These are phyloP conservation scores for Plectrocnemia conspersa DNA, from an alignment of 1,140 invertebrate species.

Conservation along the genomic window DNA sequence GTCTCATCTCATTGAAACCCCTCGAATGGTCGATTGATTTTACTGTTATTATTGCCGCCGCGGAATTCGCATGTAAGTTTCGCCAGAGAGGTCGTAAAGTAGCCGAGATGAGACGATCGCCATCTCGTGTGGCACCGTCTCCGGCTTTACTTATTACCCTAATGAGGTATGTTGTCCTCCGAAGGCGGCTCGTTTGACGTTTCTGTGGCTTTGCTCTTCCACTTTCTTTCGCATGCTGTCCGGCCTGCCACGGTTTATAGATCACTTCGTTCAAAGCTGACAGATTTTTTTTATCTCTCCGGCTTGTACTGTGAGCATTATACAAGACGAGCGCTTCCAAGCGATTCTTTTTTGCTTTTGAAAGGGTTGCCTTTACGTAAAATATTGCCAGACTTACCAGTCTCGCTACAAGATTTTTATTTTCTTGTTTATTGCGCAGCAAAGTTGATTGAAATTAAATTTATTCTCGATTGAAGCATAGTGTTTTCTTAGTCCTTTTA, in stretches of 20 bases:
- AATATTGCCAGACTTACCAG: no score
- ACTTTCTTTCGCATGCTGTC: not conserved
- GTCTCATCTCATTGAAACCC: not conserved
- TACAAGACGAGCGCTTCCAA: no score
- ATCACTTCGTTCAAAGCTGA: not conserved
- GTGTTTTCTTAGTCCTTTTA: no score
- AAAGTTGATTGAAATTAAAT: no score
- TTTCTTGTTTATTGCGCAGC: no score
- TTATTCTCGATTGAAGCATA: no score
- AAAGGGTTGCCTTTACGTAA: no score
- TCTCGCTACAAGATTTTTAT: no score
- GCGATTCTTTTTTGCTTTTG: no score
- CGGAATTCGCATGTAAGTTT: not conserved
- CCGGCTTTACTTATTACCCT: slow-evolving; percentile 1
- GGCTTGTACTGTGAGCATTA: no score
- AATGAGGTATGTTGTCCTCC: slow-evolving; percentile 1
- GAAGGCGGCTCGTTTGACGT: slow-evolving; percentile 6
- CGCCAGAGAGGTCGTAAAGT: not conserved
- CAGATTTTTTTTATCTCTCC: slow-evolving; percentile 4
- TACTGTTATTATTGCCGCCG: no score
- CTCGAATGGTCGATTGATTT: no score
- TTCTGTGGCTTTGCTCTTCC: not conserved
- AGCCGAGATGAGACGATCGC: not conserved
- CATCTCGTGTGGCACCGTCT: not conserved
- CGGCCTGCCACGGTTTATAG: not conserved